A percentile compares a stretch with the other conserved stretches of the same genome.
phyloP scores from a whole-genome alignment of 2,113 vertebrate species.

The Perca flavescens region DNA sequence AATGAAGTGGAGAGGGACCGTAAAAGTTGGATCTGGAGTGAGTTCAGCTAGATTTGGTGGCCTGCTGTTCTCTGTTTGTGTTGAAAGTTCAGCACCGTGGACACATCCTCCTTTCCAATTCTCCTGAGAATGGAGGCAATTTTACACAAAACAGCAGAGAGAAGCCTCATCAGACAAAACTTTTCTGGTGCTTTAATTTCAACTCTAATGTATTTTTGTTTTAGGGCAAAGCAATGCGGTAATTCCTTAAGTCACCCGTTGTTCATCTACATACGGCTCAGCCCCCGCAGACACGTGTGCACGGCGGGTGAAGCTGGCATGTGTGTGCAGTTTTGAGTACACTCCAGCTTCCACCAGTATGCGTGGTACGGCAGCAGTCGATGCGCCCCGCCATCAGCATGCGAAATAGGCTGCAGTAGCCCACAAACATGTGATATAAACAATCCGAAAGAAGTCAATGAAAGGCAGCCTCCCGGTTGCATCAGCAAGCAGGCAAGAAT shows the following conservation, averaged over 20 bases:
- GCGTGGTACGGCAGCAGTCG: conserved; percentile 6
- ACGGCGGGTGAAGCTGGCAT: conserved; percentile 32
- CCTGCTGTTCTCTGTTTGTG: conserved; percentile 13
- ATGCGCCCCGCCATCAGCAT: conserved; percentile 14
- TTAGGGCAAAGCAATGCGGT: neutral
- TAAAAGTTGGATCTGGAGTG: conserved; percentile 50
- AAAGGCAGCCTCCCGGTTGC: conserved; percentile 53
- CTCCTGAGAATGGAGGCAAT: no score
- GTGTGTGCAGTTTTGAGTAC: conserved; percentile 6
- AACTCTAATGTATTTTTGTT: neutral
- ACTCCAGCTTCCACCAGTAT: conserved; percentile 27
- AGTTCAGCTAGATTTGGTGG: neutral
- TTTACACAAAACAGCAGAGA: neutral
- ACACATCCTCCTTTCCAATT: conserved; percentile 13
- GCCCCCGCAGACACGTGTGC: conserved; percentile 28
- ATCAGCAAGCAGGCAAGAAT: conserved; percentile 52
- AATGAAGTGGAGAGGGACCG: neutral
- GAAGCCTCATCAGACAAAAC: neutral
- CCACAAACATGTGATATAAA: conserved; percentile 63
- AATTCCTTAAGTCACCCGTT: conserved; percentile 23
- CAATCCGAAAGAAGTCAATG: conserved; percentile 52
- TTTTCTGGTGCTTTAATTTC: neutral
- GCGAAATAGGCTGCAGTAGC: conserved; percentile 47
- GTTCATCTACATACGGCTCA: conserved; percentile 15
- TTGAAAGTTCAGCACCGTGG: conserved; percentile 58